Evolutionary conservation across 2,113 vertebrate genomes (phyloP).

Genomic region (Pygathrix nemaeus): DNA sequence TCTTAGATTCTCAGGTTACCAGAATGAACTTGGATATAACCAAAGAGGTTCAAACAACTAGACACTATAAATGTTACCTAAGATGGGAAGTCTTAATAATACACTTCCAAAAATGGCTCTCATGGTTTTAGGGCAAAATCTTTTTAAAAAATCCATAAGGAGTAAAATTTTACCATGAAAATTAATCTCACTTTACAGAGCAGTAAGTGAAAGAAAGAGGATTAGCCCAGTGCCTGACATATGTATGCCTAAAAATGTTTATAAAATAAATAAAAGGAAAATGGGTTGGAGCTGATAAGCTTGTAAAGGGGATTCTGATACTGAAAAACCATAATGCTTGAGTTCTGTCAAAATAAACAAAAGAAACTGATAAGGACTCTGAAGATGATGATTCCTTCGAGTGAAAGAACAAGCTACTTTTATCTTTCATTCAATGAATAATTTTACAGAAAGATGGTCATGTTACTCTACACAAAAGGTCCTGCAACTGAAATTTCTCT

Average conservation of each 20-base stretch:
- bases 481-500: neutral
- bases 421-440: neutral
- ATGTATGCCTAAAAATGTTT: neutral
- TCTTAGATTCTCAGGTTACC: neutral
- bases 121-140: neutral
- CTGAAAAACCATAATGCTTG: neutral
- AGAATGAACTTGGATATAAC: neutral
- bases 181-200: neutral
- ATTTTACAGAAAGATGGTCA: neutral
- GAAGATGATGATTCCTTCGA: neutral
- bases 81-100: neutral
- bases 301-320: neutral
- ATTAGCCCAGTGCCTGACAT: neutral
- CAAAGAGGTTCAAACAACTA: neutral
- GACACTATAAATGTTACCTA: neutral
- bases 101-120: neutral
- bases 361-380: neutral
- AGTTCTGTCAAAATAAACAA: slow-evolving; percentile 21
- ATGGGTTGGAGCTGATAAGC: neutral
- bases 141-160: neutral
- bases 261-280: slow-evolving; percentile 9
- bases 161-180: neutral
- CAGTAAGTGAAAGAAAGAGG: neutral
- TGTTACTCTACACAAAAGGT: neutral
- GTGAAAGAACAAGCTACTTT: slow-evolving; percentile 4